Evolutionary conservation across 1,140 invertebrate species (phyloP), one percentile per base, ranked within the genome.

Genomic region (Listronotus oregonensis): DNA sequence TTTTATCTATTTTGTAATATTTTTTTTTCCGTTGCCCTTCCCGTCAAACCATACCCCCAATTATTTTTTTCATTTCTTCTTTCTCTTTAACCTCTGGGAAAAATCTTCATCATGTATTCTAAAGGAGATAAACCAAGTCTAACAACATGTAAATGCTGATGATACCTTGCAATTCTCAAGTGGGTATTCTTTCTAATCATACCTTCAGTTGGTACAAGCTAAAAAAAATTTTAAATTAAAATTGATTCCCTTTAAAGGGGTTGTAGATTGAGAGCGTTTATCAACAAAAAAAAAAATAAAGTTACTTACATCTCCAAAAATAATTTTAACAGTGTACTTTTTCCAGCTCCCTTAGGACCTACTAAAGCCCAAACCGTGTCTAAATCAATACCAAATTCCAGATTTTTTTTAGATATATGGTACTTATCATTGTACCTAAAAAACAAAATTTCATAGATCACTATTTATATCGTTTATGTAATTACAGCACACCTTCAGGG

Each of bases 61-160:
- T 97, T 68, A 99, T 99, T 82, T 97, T 98, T 54, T 97, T 85
- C 96, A 99, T 99, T 79, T 99, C 97, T 82, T 99, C 98, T 34
- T 91, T 88, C 80, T 99, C 98, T 74, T 98, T 98, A 1, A 99
- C 90, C 17, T 97, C 95, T 0, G 98, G n/a, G 97, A 78, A 97
- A 99, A 67, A 89, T 86, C 74, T 90, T 91, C 91, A 99, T 91
- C 97, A 99, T 99, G 77, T 98, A 99, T 67, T 99, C 97, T 10
- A 99, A 80, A 7, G 98, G 96, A 15, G 95, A 95, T 56, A 96
- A 80, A 75, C 94, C 69, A 99, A 79, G 79, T 99, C 97, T 2
- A 99, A 82, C 18, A 97, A 83, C 98, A 73, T 97, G 95, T 59
- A 99, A 84, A 86, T 99, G 97, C 82, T 99, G 97, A 80, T 99